phyloP scores from a whole-genome alignment of 2,888 invertebrate species.

The Tenthredo amoena region DNA sequence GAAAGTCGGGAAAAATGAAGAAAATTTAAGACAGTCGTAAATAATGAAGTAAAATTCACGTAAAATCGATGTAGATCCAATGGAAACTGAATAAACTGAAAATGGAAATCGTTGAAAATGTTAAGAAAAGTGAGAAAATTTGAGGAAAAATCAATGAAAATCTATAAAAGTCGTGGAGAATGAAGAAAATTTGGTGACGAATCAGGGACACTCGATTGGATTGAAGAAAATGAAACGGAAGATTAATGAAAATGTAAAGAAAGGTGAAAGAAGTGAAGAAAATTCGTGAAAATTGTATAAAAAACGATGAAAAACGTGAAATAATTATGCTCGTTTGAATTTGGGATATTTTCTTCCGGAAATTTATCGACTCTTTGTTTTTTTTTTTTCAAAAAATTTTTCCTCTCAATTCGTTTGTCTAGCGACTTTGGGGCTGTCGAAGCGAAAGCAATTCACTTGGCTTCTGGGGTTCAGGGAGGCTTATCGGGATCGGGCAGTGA shows the following conservation, averaged over 20 bases:
- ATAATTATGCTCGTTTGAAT: background rate
- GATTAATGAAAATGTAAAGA: background rate
- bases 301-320: background rate
- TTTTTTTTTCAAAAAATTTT: background rate
- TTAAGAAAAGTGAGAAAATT: background rate
- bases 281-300: background rate
- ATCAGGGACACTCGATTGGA: background rate
- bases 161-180: background rate
- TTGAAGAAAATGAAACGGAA: background rate
- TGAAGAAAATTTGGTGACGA: background rate
- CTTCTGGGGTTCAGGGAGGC: background rate
- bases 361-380: background rate
- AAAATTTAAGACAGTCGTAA: background rate
- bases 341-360: background rate
- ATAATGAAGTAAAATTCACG: background rate
- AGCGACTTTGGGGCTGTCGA: constrained; percentile 11
- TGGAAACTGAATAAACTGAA: background rate
- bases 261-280: background rate
- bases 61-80: background rate
- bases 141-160: background rate
- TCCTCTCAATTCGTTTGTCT: background rate
- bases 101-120: background rate
- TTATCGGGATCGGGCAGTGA: constrained; percentile 30
- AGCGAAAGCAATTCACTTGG: constrained; percentile 47
- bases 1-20: background rate